Percentiles rank a stretch among this genome's conserved stretches.
These are phyloP conservation scores for Ochotona princeps DNA, from an alignment of 2,113 vertebrate genomes.

Conservation along the genomic window DNA sequence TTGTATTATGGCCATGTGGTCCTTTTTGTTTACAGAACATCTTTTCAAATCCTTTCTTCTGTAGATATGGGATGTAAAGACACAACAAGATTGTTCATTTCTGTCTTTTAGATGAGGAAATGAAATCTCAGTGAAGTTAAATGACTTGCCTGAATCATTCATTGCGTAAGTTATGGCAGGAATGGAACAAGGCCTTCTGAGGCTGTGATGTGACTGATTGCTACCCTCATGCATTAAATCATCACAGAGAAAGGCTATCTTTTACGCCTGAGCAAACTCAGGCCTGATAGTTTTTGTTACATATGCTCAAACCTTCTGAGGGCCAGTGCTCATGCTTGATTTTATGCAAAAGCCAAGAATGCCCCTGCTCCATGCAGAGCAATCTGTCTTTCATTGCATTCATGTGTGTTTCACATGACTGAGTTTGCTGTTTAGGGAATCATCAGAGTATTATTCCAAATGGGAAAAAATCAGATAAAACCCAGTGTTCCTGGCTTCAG, in stretches of 20 bases:
- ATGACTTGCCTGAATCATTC: constrained; percentile 3
- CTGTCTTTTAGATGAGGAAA: constrained; percentile 51
- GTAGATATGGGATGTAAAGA: not conserved
- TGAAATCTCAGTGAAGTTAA: constrained; percentile 19
- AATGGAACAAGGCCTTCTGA: constrained; percentile 52
- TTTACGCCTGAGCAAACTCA: constrained; percentile 50
- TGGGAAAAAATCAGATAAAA: constrained; percentile 62
- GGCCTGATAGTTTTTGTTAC: constrained; percentile 17
- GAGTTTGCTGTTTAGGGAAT: constrained; percentile 65
- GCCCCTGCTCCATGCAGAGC: not conserved
- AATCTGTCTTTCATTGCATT: constrained; percentile 72
- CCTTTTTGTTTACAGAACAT: constrained; percentile 16
- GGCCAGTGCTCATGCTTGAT: constrained; percentile 51
- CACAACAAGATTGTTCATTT: constrained; percentile 17
- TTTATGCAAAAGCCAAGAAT: constrained; percentile 57
- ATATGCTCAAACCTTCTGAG: constrained; percentile 60
- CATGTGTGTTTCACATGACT: constrained; percentile 75
- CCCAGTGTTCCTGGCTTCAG: constrained; percentile 48
- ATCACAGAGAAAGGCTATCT: constrained; percentile 40
- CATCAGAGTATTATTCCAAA: constrained; percentile 72
- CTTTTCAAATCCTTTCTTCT: constrained; percentile 35
- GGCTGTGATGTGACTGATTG: not conserved
- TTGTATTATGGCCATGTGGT: not conserved
- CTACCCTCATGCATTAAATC: constrained; percentile 5
- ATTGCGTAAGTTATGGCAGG: constrained; percentile 17